A percentile compares a stretch with the other conserved stretches of the same genome.
Conservation (phyloP, 2,888 invertebrate species). For the Scaptomyza tumidula region DNA sequence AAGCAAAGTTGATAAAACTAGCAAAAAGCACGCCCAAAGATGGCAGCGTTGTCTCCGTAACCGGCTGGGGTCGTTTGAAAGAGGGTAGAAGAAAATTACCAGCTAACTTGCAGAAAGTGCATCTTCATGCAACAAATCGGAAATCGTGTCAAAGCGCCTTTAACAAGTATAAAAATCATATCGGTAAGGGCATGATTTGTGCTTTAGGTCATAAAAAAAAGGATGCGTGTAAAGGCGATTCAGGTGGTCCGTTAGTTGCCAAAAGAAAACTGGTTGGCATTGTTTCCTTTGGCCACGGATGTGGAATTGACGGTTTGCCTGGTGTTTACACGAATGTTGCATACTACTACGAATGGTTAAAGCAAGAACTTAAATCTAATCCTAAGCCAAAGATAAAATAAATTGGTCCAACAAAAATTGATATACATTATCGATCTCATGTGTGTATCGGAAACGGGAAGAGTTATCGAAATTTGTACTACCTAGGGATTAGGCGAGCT, state of each 20-base stretch:
- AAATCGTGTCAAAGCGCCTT: not conserved
- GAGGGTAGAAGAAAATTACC: no score
- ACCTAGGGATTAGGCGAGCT: no score
- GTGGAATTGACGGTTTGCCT: not conserved
- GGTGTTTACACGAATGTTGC: conserved; percentile 13
- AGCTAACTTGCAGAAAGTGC: not conserved
- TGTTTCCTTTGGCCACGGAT: conserved; percentile 11
- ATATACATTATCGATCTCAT: no score
- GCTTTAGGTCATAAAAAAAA: not conserved
- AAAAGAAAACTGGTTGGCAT: conserved; percentile 1
- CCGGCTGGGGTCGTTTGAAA: no score
- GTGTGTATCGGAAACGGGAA: no score
- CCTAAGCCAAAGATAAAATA: not conserved
- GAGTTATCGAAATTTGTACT: no score
- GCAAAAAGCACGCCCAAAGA: not conserved
- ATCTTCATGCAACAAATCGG: not conserved
- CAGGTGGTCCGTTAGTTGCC: conserved; percentile 14
- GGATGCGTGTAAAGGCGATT: conserved; percentile 14
- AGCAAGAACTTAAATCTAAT: not conserved
- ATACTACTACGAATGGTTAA: not conserved
- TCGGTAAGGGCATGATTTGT: conserved; percentile 5
- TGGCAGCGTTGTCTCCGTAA: not conserved
- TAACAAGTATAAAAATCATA: not conserved
- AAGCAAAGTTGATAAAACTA: not conserved
- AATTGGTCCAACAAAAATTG: no score